Conservation (phyloP, 2,888 invertebrate species). For the Microdon myrmicae region DNA sequence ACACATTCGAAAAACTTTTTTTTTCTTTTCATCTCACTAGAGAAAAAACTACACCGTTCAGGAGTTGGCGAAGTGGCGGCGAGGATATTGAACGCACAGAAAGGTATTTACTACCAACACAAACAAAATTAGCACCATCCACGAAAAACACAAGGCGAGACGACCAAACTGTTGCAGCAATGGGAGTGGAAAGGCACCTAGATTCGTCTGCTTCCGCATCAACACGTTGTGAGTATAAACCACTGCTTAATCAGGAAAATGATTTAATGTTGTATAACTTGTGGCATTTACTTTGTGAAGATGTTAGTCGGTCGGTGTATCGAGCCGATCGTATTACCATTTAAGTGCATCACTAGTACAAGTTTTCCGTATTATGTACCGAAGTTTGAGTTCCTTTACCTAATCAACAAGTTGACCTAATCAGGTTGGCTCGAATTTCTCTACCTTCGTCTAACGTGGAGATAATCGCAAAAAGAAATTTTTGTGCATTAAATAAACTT, state of each 20-base stretch:
- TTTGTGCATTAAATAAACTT: too few species aligned
- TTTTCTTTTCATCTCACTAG: constrained; percentile 48
- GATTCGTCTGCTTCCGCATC: constrained; percentile 52
- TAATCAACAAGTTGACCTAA: too few species aligned
- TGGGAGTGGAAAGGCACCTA: constrained; percentile 64
- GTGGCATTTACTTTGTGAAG: constrained; percentile 32
- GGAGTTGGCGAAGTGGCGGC: constrained; percentile 61
- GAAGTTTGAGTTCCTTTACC: too few species aligned
- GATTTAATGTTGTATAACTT: constrained; percentile 28
- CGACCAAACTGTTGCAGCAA: constrained; percentile 54
- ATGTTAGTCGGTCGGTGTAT: constrained; percentile 50
- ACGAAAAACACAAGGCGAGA: constrained; percentile 56
- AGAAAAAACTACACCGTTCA: constrained; percentile 57
- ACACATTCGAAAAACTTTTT: constrained; percentile 2
- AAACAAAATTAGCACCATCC: constrained; percentile 26
- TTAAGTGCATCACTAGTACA: too few species aligned
- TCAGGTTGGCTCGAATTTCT: too few species aligned
- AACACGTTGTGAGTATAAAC: constrained; percentile 59
- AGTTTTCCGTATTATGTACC: neutral
- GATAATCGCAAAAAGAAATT: too few species aligned
- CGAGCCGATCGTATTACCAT: too few species aligned
- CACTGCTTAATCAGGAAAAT: constrained; percentile 8
- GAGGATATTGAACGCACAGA: constrained; percentile 44
- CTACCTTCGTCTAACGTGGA: too few species aligned
- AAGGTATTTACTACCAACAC: constrained; percentile 38